A percentile compares a stretch with the other conserved stretches of the same genome.
phyloP scores from a whole-genome alignment of 2,797 vertebrate species.

The Tympanoctomys barrerae region DNA sequence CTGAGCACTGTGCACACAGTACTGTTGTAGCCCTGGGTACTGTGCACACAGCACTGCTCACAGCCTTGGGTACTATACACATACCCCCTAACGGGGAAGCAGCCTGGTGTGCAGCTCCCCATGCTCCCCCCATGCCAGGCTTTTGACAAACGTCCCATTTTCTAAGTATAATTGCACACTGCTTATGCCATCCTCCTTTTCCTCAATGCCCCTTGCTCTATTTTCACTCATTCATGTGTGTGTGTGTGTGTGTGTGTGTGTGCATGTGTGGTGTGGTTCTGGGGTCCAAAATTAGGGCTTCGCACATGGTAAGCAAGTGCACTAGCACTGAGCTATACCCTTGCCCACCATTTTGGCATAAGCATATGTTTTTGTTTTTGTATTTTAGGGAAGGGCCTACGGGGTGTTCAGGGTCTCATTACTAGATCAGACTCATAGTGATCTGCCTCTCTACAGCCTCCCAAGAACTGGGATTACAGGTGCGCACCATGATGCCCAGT shows the following conservation, averaged over 20 bases:
- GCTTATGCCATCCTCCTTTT: background rate
- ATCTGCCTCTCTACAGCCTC: too few relatives aligned
- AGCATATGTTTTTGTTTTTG: too few relatives aligned
- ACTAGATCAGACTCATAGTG: too few relatives aligned
- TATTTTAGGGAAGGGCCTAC: too few relatives aligned
- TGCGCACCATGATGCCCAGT: too few relatives aligned
- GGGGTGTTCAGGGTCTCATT: too few relatives aligned
- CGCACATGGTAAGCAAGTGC: background rate
- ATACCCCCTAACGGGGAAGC: background rate
- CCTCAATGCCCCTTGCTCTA: background rate
- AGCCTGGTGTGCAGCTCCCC: background rate
- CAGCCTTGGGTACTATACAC: background rate
- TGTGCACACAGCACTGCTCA: background rate
- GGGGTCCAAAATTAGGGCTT: background rate
- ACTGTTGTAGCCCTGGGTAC: background rate
- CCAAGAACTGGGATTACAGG: too few relatives aligned
- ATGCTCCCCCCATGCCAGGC: background rate
- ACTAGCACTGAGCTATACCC: background rate
- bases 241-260: background rate
- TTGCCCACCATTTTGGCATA: background rate
- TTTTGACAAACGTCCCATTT: constrained; percentile 18
- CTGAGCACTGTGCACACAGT: background rate
- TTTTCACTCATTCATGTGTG: background rate
- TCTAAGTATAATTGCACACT: background rate
- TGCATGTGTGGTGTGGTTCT: background rate